Evolutionary conservation across 2,888 invertebrate genomes (phyloP).

Genomic region (Ellobium chinense): DNA sequence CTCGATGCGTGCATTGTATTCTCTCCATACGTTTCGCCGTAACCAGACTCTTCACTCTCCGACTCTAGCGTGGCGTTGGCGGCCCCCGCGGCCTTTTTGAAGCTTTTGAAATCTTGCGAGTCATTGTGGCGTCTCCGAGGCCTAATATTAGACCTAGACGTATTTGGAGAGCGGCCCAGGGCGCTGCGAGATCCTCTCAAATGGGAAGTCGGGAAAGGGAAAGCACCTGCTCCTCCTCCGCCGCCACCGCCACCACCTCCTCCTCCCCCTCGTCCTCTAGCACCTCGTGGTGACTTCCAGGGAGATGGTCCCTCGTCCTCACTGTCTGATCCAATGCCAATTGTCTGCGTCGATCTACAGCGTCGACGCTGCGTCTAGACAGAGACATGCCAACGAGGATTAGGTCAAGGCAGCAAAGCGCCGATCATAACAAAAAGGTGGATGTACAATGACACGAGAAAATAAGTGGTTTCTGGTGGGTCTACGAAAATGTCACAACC

Average conservation of each 20-base stretch:
- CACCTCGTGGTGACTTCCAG: conserved; percentile 46
- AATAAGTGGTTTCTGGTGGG: too few species aligned
- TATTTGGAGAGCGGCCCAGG: conserved; percentile 31
- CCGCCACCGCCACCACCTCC: conserved; percentile 1
- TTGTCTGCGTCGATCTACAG: conserved; percentile 72
- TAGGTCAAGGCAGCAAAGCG: too few species aligned
- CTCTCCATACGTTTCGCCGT: conserved; percentile 72
- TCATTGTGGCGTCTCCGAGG: conserved; percentile 45
- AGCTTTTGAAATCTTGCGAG: conserved; percentile 39
- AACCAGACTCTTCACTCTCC: conserved; percentile 74
- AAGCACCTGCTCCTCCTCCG: background rate
- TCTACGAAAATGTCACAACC: too few species aligned
- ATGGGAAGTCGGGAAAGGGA: conserved; percentile 35
- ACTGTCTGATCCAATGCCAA: conserved; percentile 53
- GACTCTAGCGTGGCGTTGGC: conserved; percentile 66
- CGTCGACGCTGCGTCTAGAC: conserved; percentile 52
- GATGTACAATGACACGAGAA: too few species aligned
- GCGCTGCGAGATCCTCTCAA: conserved; percentile 41
- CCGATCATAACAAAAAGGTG: too few species aligned
- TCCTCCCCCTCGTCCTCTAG: conserved; percentile 24
- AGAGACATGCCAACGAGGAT: conserved; percentile 28
- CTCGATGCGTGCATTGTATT: conserved; percentile 73
- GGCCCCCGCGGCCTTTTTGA: conserved; percentile 59
- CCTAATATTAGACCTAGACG: conserved; percentile 44
- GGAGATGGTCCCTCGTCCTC: conserved; percentile 54